Base-by-base conservation (phyloP, 2,113 vertebrate species). In the Dasyornis broadbenti region DNA sequence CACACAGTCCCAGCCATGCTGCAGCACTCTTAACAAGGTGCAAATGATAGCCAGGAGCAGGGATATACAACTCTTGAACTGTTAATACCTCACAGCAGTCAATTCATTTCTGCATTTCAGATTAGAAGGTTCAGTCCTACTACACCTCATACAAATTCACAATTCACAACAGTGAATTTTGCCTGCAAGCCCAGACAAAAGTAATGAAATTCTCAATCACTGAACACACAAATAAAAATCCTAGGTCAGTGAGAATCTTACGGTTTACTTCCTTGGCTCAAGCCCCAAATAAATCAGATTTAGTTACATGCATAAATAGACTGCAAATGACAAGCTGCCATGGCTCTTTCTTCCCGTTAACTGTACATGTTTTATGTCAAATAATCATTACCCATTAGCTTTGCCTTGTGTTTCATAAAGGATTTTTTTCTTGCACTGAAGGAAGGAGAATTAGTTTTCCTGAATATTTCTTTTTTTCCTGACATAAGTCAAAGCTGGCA, bases 251-350 rank as follows among this genome's bases (percentile, higher is more conserved):
- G 77, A 61, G 81, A 95, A 94, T 84, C 76, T 95, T 89, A 94
- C 7, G 9, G 72, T 86, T 96, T 95, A 89, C 61, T 90, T 96
- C 94, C 85, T 95, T 93, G 92, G 95, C 88, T 95, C 76, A 57
- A 96, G 95, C 56, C 92, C 93, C 90, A 92, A 84, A 96, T 95
- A 95, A 92, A 96, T 96, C 92, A 95, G 82, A 82, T 94, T 75
- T 94, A 97, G 93, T 96, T 96, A 96, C 88, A 86, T 96, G 94
- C 92, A 90, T 93, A 96, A 96, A 78, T 69, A 96, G 88, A 92
- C 72, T 94, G 64, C 82, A 93, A 86, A 90, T 95, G 95, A 96
- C 96, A 97, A 89, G 90, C 90, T 95, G 90, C 94, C 90, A 94
- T 35, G 44, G 64, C 40, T 96, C 93, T 84, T 96, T 89, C 80